A percentile compares a stretch with the other conserved stretches of the same genome.
phyloP scores from a whole-genome alignment of 2,113 vertebrate genomes.

The Aythya baeri region DNA sequence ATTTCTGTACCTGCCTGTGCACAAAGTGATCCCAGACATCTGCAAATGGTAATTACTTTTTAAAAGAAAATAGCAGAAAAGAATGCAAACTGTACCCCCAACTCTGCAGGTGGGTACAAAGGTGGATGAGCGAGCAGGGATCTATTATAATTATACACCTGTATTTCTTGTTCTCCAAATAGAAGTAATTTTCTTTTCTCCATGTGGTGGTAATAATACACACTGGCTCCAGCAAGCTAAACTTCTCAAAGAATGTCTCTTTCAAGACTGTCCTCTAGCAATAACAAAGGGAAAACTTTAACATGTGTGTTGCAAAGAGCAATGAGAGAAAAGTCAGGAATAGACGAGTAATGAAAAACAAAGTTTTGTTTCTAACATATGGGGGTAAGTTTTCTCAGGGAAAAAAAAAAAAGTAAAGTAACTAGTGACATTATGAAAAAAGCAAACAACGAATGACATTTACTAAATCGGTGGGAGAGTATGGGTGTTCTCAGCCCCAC shows the following conservation, averaged over 20 bases:
- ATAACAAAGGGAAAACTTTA: conserved; percentile 29
- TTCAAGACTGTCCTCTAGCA: conserved; percentile 48
- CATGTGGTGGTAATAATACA: conserved; percentile 21
- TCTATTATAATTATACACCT: conserved; percentile 47
- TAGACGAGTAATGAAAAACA: not conserved
- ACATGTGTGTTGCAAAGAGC: conserved; percentile 3
- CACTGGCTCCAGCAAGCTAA: not conserved
- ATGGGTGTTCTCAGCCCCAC: not conserved
- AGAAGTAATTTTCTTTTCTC: conserved; percentile 53
- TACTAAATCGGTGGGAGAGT: not conserved
- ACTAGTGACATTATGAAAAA: not conserved
- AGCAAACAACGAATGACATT: not conserved
- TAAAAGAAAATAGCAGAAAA: conserved; percentile 30
- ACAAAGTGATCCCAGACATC: not conserved
- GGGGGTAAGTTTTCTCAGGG: not conserved
- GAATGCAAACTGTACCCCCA: not conserved
- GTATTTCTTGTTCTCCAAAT: conserved; percentile 47
- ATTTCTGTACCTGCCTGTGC: not conserved
- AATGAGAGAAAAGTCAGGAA: conserved; percentile 2
- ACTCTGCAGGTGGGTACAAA: not conserved
- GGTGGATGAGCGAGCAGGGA: not conserved
- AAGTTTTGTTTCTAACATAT: conserved; percentile 34
- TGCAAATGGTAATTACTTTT: not conserved
- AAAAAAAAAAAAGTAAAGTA: not conserved
- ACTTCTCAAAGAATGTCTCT: conserved; percentile 13